These are phyloP conservation scores for Formicarius rufipectus DNA, from an alignment of 2,113 vertebrate genomes.

Conservation along the genomic window DNA sequence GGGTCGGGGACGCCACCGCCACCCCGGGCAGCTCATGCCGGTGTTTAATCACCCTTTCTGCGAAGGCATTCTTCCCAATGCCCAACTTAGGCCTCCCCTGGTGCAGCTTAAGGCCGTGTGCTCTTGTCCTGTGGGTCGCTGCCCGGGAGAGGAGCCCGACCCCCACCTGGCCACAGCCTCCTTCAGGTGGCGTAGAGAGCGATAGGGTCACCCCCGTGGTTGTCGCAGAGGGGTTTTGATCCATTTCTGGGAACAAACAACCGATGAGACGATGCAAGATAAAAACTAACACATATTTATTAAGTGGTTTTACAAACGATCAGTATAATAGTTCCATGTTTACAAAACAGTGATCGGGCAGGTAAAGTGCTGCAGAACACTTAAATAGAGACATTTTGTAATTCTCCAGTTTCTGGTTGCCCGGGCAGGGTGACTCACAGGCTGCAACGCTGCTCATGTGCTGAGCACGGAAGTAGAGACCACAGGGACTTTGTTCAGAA, in stretches of 20 bases:
- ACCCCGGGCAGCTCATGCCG: not conserved
- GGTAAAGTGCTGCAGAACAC: slow-evolving; percentile 65
- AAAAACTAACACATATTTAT: slow-evolving; percentile 65
- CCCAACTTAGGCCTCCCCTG: too few species aligned
- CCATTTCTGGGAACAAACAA: not conserved
- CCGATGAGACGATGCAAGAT: not conserved
- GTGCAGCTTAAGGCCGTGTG: not conserved
- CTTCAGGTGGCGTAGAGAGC: accelerated
- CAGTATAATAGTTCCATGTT: slow-evolving; percentile 52
- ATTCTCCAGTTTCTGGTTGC: slow-evolving; percentile 59
- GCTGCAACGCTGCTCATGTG: not conserved
- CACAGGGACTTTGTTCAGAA: not conserved
- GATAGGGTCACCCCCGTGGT: accelerated
- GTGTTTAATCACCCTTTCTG: too few species aligned
- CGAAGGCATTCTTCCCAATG: not conserved
- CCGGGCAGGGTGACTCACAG: not conserved
- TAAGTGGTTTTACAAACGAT: slow-evolving; percentile 61
- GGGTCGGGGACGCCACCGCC: not conserved
- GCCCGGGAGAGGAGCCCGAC: not conserved
- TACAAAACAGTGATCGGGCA: slow-evolving; percentile 63
- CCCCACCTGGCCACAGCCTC: too few species aligned
- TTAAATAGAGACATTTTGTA: slow-evolving; percentile 57
- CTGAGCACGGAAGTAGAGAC: not conserved
- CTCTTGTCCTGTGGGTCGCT: accelerated
- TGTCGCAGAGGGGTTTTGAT: not conserved